A percentile compares a stretch with the other conserved stretches of the same genome.
These are phyloP conservation scores for Toxostoma redivivum DNA, from an alignment of 2,113 vertebrate genomes.

Conservation along the genomic window DNA sequence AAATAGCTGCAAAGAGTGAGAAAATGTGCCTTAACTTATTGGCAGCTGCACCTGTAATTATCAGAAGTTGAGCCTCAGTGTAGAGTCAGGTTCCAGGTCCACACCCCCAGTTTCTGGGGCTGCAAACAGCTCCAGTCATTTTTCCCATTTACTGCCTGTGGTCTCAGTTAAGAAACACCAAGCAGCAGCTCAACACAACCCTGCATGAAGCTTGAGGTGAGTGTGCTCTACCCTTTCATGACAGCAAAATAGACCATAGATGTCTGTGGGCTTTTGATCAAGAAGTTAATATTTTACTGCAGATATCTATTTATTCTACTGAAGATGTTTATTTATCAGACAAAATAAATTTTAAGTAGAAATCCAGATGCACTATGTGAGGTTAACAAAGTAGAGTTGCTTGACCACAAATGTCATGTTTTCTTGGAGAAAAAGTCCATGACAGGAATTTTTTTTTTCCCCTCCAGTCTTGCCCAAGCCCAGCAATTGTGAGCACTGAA, in stretches of 20 bases:
- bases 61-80: background rate
- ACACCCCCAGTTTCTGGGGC: background rate
- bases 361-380: background rate
- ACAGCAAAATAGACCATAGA: fast-evolving
- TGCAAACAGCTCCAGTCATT: background rate
- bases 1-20: background rate
- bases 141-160: background rate
- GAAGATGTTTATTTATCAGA: background rate
- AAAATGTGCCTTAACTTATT: background rate
- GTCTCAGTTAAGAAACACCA: background rate
- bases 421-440: background rate
- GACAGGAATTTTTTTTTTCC: background rate
- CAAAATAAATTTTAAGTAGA: background rate
- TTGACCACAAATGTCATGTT: background rate
- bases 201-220: background rate
- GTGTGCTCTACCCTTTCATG: fast-evolving
- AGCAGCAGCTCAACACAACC: fast-evolving
- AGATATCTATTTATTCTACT: background rate
- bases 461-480: background rate
- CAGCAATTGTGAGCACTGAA: background rate
- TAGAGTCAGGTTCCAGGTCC: background rate
- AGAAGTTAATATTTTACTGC: background rate
- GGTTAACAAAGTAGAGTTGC: background rate
- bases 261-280: background rate
- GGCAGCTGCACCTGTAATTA: slow-evolving; percentile 9